phyloP scores from a whole-genome alignment of 2,113 vertebrate species.

The Leptobrachium leishanense region DNA sequence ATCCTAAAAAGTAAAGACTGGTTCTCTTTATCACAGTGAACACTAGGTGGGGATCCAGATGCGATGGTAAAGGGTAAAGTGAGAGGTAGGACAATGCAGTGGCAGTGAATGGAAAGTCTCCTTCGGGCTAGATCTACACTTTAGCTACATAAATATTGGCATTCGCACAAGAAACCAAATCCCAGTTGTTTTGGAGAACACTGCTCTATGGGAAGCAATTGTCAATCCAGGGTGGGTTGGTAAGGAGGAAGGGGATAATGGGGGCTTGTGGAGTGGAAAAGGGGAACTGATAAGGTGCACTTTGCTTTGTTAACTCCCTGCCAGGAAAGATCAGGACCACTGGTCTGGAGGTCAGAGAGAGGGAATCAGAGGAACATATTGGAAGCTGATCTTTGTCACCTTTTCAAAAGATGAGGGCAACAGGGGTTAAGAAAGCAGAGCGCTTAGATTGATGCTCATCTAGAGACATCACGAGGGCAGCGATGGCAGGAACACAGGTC shows the following conservation, averaged over 20 bases:
- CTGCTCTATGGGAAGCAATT: conserved; percentile 77
- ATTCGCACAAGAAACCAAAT: conserved; percentile 88
- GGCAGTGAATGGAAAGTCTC: conserved; percentile 83
- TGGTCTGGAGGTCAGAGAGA: conserved; percentile 71
- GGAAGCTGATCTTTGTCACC: conserved; percentile 91
- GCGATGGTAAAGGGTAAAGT: conserved; percentile 74
- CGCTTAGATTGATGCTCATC: conserved; percentile 59
- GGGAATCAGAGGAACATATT: conserved; percentile 80
- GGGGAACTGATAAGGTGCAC: conserved; percentile 89
- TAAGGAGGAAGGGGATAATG: conserved; percentile 80
- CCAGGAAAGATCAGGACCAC: conserved; percentile 76
- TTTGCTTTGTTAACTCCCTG: conserved; percentile 81
- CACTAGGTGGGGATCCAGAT: conserved; percentile 94
- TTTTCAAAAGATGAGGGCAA: conserved; percentile 82
- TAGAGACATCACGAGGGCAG: conserved; percentile 46
- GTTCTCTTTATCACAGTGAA: conserved; percentile 72
- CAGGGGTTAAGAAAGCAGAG: conserved; percentile 96
- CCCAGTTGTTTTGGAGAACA: conserved; percentile 84
- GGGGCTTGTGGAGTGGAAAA: conserved; percentile 74
- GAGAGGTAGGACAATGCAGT: conserved; percentile 77
- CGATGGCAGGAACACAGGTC: no score
- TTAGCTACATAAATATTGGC: conserved; percentile 90
- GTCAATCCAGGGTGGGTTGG: conserved; percentile 88
- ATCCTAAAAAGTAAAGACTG: conserved; percentile 44
- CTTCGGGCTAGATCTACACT: conserved; percentile 89